Percentiles rank a stretch among this genome's conserved stretches.
Conservation (phyloP, 2,113 vertebrate genomes). For the Triplophysa rosa region DNA sequence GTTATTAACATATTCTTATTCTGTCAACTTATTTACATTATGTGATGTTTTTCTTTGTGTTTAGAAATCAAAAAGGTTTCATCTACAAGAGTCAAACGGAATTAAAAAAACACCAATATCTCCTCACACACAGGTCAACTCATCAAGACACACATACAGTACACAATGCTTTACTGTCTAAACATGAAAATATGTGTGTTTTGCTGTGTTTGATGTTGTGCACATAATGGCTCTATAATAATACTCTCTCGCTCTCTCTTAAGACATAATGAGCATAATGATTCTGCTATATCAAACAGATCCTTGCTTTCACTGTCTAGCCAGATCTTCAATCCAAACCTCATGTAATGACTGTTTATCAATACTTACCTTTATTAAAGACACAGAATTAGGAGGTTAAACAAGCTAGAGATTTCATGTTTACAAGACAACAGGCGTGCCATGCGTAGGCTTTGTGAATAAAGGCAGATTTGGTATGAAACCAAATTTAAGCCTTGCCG, state of each 20-base stretch:
- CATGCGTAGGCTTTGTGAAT: slow-evolving; percentile 26
- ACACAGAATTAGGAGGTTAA: slow-evolving; percentile 23
- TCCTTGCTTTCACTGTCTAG: slow-evolving; percentile 28
- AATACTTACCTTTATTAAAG: slow-evolving; percentile 65
- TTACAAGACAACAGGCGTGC: slow-evolving; percentile 22
- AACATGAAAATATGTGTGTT: slow-evolving; percentile 38
- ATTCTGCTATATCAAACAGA: slow-evolving; percentile 61
- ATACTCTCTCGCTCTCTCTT: slow-evolving; percentile 59
- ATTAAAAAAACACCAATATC: too few relatives aligned
- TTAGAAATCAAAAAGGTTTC: too few relatives aligned
- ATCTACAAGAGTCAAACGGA: too few relatives aligned
- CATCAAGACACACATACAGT: slow-evolving; percentile 3
- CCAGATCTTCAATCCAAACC: slow-evolving; percentile 48
- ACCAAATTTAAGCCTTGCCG: slow-evolving; percentile 1
- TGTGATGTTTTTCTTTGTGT: too few relatives aligned
- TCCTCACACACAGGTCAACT: slow-evolving; percentile 16
- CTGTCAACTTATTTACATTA: too few relatives aligned
- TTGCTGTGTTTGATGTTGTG: slow-evolving; percentile 64
- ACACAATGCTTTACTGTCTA: slow-evolving; percentile 24
- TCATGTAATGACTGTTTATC: slow-evolving; percentile 56
- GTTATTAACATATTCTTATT: too few relatives aligned
- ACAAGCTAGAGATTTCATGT: slow-evolving; percentile 27
- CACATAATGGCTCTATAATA: slow-evolving; percentile 66
- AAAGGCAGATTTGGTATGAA: slow-evolving; percentile 25
- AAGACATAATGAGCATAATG: slow-evolving; percentile 48